These are phyloP conservation scores for Drosophila setosimentum DNA, from an alignment of 2,888 invertebrate genomes.

Conservation along the genomic window DNA sequence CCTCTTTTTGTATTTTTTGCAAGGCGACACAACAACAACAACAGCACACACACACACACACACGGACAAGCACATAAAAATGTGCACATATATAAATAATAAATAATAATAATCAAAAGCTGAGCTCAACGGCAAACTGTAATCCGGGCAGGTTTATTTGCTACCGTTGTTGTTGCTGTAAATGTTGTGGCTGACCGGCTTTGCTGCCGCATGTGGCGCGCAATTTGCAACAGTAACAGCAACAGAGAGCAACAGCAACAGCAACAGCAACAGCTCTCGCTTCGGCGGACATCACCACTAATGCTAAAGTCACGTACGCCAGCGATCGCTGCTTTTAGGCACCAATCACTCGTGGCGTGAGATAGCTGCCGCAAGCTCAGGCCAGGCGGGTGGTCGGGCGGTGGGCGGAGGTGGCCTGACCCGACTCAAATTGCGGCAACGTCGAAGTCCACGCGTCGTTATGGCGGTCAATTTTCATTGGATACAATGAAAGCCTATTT, in stretches of 20 bases:
- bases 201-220: slow-evolving; percentile 54
- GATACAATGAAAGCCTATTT: background rate
- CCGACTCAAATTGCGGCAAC: slow-evolving; percentile 15
- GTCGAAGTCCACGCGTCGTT: background rate
- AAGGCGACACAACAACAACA: slow-evolving; percentile 24
- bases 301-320: slow-evolving; percentile 84
- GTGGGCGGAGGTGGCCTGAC: background rate
- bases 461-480: background rate
- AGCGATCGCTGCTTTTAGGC: slow-evolving; percentile 36
- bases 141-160: slow-evolving; percentile 62
- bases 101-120: slow-evolving; percentile 72
- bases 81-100: slow-evolving; percentile 49
- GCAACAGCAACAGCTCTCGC: slow-evolving; percentile 6
- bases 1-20: slow-evolving; percentile 23
- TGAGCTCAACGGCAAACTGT: slow-evolving; percentile 60
- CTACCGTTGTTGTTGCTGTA: slow-evolving; percentile 18
- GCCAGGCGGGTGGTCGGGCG: background rate
- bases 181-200: slow-evolving; percentile 38
- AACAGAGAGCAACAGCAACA: background rate
- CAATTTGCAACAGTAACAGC: slow-evolving; percentile 59
- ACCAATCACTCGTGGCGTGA: slow-evolving; percentile 3
- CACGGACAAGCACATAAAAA: slow-evolving; percentile 6
- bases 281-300: slow-evolving; percentile 81
- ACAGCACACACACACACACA: slow-evolving; percentile 19
- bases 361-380: background rate